Conservation (phyloP, 2,113 vertebrate species). For the Ranitomeya variabilis region DNA sequence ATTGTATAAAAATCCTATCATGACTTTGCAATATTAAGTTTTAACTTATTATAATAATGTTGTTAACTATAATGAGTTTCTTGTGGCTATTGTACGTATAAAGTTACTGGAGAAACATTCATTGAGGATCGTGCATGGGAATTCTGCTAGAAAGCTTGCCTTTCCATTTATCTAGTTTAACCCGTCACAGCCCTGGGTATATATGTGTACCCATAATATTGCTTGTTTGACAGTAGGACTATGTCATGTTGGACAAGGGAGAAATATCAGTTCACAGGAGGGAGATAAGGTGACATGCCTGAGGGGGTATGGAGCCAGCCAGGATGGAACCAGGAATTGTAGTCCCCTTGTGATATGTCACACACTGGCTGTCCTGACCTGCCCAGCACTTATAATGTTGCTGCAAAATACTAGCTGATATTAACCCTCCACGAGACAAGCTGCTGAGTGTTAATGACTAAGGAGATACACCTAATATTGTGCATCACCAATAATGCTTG, state of each 20-base stretch:
- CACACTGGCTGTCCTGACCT: slow-evolving; percentile 50
- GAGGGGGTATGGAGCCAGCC: slow-evolving; percentile 42
- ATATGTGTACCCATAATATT: background rate
- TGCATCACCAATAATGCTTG: background rate
- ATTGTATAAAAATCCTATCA: too few species aligned
- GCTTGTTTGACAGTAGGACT: slow-evolving; percentile 25
- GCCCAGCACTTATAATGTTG: slow-evolving; percentile 44
- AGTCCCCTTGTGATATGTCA: slow-evolving; percentile 42
- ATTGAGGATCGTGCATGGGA: background rate
- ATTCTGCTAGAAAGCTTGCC: background rate
- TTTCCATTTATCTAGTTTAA: background rate
- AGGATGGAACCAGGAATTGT: slow-evolving; percentile 43
- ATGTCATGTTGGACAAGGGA: slow-evolving; percentile 14
- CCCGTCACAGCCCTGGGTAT: background rate
- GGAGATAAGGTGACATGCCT: slow-evolving; percentile 56
- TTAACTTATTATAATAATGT: too few species aligned
- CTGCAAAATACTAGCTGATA: background rate
- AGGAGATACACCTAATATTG: background rate
- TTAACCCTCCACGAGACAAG: background rate
- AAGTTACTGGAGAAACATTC: too few species aligned
- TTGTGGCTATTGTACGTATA: too few species aligned
- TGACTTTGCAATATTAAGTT: background rate
- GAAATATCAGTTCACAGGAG: slow-evolving; percentile 46
- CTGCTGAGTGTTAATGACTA: background rate
- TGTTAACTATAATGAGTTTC: too few species aligned